These are phyloP conservation scores for Amblyraja radiata DNA, from an alignment of 2,797 vertebrate species.

Conservation along the genomic window DNA sequence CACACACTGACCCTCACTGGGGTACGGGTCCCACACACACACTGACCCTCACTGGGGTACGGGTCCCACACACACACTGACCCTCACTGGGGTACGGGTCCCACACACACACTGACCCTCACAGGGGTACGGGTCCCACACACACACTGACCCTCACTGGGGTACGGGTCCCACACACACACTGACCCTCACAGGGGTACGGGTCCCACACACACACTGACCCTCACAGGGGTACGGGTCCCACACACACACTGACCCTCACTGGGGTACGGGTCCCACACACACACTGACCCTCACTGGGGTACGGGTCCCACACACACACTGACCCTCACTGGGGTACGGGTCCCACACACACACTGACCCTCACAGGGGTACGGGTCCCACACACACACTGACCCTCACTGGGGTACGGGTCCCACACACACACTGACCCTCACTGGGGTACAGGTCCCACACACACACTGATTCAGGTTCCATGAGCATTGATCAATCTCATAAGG, in stretches of 20 bases:
- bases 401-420: not conserved
- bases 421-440: not conserved
- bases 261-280: too few species aligned
- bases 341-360: too few species aligned
- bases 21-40: not conserved
- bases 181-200: not conserved
- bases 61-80: too few species aligned
- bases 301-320: not conserved
- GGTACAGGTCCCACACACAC: not conserved
- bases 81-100: not conserved
- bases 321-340: not conserved
- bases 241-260: not conserved
- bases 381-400: not conserved
- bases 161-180: not conserved
- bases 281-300: not conserved
- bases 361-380: not conserved
- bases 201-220: too few species aligned
- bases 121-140: not conserved
- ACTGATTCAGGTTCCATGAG: not conserved
- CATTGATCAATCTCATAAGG: too few species aligned
- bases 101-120: not conserved
- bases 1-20: not conserved
- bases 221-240: not conserved
- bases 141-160: not conserved
- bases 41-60: not conserved